phyloP scores from a whole-genome alignment of 2,888 invertebrate species.

The Epistrophe eligans region DNA sequence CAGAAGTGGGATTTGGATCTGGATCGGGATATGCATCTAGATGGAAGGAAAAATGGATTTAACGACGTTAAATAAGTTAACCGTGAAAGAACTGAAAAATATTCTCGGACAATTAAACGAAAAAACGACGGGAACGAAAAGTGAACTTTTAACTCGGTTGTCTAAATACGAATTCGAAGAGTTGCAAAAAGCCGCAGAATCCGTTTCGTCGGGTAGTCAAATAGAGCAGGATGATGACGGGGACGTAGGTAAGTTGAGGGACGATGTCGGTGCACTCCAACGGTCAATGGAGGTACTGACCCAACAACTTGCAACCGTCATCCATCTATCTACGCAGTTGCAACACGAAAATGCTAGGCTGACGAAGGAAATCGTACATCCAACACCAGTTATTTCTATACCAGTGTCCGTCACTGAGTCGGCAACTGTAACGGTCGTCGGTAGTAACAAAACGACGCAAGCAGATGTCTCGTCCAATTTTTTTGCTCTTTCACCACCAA shows the following conservation, averaged over 20 bases:
- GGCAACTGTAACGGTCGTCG: no score
- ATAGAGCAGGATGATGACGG: not conserved
- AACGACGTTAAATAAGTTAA: not conserved
- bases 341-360: not conserved
- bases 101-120: not conserved
- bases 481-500: no score
- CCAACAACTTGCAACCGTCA: not conserved
- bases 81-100: not conserved
- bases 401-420: no score
- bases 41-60: not conserved
- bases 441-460: no score
- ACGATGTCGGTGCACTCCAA: no score
- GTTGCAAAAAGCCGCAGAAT: not conserved
- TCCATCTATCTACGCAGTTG: not conserved
- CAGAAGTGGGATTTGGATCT: no score
- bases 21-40: no score
- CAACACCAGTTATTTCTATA: no score
- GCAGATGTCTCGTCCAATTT: no score
- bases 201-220: not conserved
- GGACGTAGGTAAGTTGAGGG: no score
- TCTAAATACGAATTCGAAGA: not conserved
- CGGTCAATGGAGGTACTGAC: not conserved
- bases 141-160: not conserved
- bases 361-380: no score
- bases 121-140: not conserved